Evolutionary conservation across 2,888 invertebrate species (phyloP).

Genomic region (Allophyes oxyacanthae): DNA sequence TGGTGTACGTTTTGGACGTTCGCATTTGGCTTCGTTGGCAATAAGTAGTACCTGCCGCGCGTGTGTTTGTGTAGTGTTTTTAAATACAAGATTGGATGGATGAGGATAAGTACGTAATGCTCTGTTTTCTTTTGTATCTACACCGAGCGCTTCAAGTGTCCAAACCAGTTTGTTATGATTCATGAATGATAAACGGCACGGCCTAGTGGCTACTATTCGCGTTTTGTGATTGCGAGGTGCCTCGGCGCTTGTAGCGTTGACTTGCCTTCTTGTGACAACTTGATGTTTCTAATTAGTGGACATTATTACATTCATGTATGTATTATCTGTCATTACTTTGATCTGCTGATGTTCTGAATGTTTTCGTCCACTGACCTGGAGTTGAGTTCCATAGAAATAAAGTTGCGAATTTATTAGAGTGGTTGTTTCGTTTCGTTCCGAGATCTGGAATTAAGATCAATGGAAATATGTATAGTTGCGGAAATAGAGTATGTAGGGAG

Average conservation of each 20-base stretch:
- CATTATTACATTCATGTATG: not conserved
- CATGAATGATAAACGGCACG: slow-evolving; percentile 3
- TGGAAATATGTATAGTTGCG: not conserved
- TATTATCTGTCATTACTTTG: not conserved
- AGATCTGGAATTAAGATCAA: not conserved
- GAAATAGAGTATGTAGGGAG: too few species aligned
- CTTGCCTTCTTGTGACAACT: not conserved
- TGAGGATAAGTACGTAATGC: slow-evolving; percentile 26
- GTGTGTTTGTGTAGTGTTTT: not conserved
- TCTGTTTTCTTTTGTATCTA: not conserved
- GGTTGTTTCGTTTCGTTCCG: too few species aligned
- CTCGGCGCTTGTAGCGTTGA: not conserved
- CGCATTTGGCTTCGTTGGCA: too few species aligned
- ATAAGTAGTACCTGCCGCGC: too few species aligned
- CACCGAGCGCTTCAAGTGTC: not conserved
- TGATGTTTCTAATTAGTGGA: not conserved
- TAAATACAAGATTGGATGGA: slow-evolving; percentile 12
- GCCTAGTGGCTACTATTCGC: not conserved
- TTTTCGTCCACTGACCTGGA: not conserved
- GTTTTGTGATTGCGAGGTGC: not conserved
- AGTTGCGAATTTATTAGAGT: not conserved
- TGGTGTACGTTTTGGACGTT: not conserved
- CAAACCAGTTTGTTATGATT: slow-evolving; percentile 33
- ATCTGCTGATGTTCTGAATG: not conserved
- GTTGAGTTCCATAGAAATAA: not conserved